These are phyloP conservation scores for Eledone cirrhosa DNA, from an alignment of 2,888 invertebrate species.

Conservation along the genomic window DNA sequence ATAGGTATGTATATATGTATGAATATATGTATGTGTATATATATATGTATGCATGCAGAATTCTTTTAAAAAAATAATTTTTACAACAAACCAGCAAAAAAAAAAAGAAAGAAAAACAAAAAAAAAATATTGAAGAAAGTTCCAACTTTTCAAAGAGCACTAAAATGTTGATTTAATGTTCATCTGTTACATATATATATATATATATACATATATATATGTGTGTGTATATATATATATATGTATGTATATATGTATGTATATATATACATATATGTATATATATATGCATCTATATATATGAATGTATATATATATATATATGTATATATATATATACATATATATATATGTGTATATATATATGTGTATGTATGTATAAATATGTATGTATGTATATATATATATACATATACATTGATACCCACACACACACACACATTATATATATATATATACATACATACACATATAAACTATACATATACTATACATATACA, in stretches of 20 bases:
- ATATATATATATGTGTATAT: background rate
- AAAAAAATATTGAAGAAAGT: too few species aligned
- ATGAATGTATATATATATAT: background rate
- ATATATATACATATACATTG: background rate
- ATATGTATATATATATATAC: background rate
- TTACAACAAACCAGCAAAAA: too few species aligned
- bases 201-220: background rate
- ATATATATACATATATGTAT: background rate
- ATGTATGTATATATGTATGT: background rate
- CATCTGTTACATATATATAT: background rate
- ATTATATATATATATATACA: conserved; percentile 1
- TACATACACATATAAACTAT: background rate
- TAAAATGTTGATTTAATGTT: too few species aligned
- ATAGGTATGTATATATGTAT: too few species aligned
- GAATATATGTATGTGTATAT: too few species aligned
- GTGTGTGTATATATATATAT: background rate
- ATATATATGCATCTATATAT: background rate
- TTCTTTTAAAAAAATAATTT: too few species aligned
- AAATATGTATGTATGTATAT: background rate
- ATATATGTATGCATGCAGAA: too few species aligned
- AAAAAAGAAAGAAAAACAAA: too few species aligned
- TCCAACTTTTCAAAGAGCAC: too few species aligned
- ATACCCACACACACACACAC: background rate
- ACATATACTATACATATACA: background rate
- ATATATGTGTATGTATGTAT: background rate